These are phyloP conservation scores for Patella pellucida DNA, from an alignment of 2,888 invertebrate genomes.

Conservation along the genomic window DNA sequence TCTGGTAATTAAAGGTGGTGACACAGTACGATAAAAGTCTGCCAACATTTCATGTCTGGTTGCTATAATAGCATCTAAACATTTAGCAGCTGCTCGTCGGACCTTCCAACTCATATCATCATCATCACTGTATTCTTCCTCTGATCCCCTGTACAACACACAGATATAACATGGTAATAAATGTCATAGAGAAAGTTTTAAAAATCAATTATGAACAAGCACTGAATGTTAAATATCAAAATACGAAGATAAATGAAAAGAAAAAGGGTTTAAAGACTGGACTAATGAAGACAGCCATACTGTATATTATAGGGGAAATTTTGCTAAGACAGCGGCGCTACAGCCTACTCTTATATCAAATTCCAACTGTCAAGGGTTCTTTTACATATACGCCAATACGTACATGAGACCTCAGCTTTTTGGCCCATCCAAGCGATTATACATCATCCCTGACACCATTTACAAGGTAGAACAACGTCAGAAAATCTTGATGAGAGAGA, in stretches of 20 bases:
- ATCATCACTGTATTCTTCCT: conserved; percentile 98
- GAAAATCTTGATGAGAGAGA: too few species aligned
- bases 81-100: conserved; percentile 95
- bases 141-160: conserved; percentile 68
- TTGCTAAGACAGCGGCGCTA: too few species aligned
- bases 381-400: too few species aligned
- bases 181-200: background rate
- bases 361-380: too few species aligned
- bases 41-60: conserved; percentile 91
- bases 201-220: background rate
- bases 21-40: conserved; percentile 89
- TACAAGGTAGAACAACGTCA: too few species aligned
- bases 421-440: too few species aligned
- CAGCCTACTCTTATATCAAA: too few species aligned
- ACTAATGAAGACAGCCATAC: background rate
- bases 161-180: background rate
- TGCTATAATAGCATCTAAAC: conserved; percentile 93
- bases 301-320: too few species aligned
- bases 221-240: background rate
- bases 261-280: background rate
- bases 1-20: conserved; percentile 78
- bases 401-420: too few species aligned
- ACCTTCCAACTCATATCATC: conserved; percentile 99
- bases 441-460: too few species aligned
- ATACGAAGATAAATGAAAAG: background rate